Percentiles rank a stretch among this genome's conserved stretches.
Conservation (phyloP, 2,888 invertebrate species). For the Endotricha flammealis region DNA sequence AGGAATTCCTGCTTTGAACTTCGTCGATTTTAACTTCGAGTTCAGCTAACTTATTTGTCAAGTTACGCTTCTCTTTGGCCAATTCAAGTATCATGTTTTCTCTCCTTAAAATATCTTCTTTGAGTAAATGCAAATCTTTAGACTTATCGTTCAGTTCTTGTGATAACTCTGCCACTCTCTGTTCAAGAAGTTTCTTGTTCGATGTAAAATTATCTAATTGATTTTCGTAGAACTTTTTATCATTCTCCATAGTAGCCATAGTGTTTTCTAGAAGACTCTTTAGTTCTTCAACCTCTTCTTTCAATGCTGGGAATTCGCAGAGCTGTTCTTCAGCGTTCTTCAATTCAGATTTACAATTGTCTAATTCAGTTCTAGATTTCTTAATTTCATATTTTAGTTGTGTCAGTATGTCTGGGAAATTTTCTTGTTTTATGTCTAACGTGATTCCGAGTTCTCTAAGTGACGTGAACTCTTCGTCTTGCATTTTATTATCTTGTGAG, state of each 20-base stretch:
- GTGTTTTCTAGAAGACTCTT: slow-evolving; percentile 68
- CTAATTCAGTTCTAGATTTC: slow-evolving; percentile 73
- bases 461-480: slow-evolving; percentile 65
- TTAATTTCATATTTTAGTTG: slow-evolving; percentile 75
- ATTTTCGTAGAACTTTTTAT: slow-evolving; percentile 76
- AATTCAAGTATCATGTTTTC: slow-evolving; percentile 78
- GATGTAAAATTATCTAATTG: slow-evolving; percentile 73
- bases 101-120: slow-evolving; percentile 76
- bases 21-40: slow-evolving; percentile 72
- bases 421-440: slow-evolving; percentile 62
- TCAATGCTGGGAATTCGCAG: slow-evolving; percentile 70
- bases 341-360: slow-evolving; percentile 72
- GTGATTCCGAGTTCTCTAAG: slow-evolving; percentile 73
- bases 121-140: slow-evolving; percentile 70
- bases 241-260: slow-evolving; percentile 70
- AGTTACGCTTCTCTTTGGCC: slow-evolving; percentile 76
- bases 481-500: slow-evolving; percentile 48
- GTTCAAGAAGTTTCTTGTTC: slow-evolving; percentile 72
- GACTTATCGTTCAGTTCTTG: slow-evolving; percentile 73
- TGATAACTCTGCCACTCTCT: slow-evolving; percentile 77
- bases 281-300: slow-evolving; percentile 68
- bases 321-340: slow-evolving; percentile 75
- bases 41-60: slow-evolving; percentile 67
- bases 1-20: slow-evolving; percentile 57
- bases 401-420: slow-evolving; percentile 63